These are phyloP conservation scores for Andricus curvator DNA, from an alignment of 2,888 invertebrate species.

Conservation along the genomic window DNA sequence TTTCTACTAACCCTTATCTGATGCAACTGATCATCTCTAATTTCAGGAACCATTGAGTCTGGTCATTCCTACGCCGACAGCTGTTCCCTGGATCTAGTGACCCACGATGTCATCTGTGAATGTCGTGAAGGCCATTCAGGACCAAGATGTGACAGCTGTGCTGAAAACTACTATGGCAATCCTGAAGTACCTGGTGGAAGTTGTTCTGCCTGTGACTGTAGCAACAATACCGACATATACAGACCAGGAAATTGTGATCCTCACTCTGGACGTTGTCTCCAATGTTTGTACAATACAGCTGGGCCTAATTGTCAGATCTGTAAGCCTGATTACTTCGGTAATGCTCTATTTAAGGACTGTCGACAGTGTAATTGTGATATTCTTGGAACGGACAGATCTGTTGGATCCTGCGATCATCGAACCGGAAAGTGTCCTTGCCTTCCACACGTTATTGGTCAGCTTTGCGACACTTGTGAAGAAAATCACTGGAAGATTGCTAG, in stretches of 20 bases:
- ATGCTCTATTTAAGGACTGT: slow-evolving; percentile 88
- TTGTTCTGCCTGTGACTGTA: slow-evolving; percentile 94
- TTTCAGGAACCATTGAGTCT: slow-evolving; percentile 90
- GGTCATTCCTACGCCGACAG: slow-evolving; percentile 93
- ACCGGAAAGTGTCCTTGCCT: slow-evolving; percentile 97
- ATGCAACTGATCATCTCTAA: slow-evolving; percentile 69
- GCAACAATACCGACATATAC: slow-evolving; percentile 92
- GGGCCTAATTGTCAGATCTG: slow-evolving; percentile 96
- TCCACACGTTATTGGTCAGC: slow-evolving; percentile 93
- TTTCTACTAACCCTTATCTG: not conserved
- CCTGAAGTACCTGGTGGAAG: slow-evolving; percentile 90
- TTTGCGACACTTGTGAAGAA: slow-evolving; percentile 92
- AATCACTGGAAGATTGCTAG: slow-evolving; percentile 98
- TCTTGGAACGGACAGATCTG: slow-evolving; percentile 89
- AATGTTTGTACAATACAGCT: slow-evolving; percentile 95
- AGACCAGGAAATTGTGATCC: slow-evolving; percentile 95
- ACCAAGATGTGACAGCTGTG: slow-evolving; percentile 94
- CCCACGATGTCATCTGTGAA: slow-evolving; percentile 94
- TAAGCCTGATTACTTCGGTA: slow-evolving; percentile 92
- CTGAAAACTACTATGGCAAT: slow-evolving; percentile 96
- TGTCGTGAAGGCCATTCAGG: slow-evolving; percentile 93
- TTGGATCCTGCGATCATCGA: slow-evolving; percentile 88
- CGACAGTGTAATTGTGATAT: slow-evolving; percentile 93
- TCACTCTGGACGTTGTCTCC: slow-evolving; percentile 92
- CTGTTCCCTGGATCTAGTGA: slow-evolving; percentile 90